Evolutionary conservation across 2,113 vertebrate genomes (phyloP).

Genomic region (Charadrius vociferus): DNA sequence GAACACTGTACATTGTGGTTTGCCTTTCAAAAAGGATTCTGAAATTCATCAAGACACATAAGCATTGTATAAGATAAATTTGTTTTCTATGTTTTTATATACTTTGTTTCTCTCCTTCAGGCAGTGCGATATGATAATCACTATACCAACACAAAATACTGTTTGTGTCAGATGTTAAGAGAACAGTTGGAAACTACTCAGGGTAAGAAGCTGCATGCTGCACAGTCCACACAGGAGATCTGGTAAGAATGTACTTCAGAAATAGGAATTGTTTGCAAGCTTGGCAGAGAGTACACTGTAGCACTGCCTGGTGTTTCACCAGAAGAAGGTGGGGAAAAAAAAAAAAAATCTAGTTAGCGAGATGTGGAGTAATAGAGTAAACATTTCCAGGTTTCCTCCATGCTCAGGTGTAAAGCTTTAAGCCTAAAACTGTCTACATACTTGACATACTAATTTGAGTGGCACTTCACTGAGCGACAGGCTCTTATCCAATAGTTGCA

Average conservation of each 20-base stretch:
- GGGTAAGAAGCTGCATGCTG: slow-evolving; percentile 89
- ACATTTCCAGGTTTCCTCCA: not conserved
- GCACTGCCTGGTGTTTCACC: not conserved
- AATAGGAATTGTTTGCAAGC: not conserved
- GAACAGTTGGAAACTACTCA: slow-evolving; percentile 90
- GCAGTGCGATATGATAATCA: slow-evolving; percentile 92
- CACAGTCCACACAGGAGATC: slow-evolving; percentile 88
- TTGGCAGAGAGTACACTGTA: not conserved
- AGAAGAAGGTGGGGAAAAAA: not conserved
- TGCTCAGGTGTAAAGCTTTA: not conserved
- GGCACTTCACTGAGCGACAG: not conserved
- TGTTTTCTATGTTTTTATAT: not conserved
- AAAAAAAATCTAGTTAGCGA: not conserved
- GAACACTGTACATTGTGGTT: not conserved
- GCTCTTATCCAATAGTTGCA: not conserved
- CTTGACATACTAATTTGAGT: not conserved
- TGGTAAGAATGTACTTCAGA: slow-evolving; percentile 79
- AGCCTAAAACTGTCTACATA: not conserved
- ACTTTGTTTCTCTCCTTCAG: slow-evolving; percentile 68
- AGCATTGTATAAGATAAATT: not conserved
- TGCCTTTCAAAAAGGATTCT: not conserved
- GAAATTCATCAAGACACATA: not conserved
- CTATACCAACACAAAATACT: slow-evolving; percentile 96
- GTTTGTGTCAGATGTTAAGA: slow-evolving; percentile 94
- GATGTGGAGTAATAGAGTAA: not conserved